These are phyloP conservation scores for Dinomys branickii DNA, from an alignment of 2,113 vertebrate genomes.

Conservation along the genomic window DNA sequence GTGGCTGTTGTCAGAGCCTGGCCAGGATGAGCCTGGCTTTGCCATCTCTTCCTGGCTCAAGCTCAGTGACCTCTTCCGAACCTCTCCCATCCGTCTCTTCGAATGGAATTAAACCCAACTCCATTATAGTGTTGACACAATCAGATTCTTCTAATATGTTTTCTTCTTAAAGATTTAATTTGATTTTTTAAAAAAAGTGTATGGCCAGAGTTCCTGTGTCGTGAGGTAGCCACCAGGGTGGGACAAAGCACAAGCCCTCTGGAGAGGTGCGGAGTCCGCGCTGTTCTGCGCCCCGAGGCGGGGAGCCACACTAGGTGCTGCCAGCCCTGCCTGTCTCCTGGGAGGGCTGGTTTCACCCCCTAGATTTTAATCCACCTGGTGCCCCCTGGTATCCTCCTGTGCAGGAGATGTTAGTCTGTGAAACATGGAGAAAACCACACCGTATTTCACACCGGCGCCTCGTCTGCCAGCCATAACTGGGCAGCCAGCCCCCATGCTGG, in stretches of 20 bases:
- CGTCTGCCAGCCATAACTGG: neutral
- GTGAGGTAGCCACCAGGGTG: conserved; percentile 44
- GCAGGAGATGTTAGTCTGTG: neutral
- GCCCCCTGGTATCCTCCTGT: neutral
- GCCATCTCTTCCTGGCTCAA: neutral
- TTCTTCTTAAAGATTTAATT: conserved; percentile 23
- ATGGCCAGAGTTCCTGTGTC: conserved; percentile 3
- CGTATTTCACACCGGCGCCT: neutral
- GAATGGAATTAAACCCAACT: conserved; percentile 62
- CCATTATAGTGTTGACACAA: conserved; percentile 41
- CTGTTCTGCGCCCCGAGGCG: neutral
- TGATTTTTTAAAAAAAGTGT: neutral
- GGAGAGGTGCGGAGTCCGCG: neutral
- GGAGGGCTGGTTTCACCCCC: neutral
- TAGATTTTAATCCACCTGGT: neutral
- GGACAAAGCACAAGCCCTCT: conserved; percentile 78
- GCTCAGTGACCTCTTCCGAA: neutral
- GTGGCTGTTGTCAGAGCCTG: conserved; percentile 26
- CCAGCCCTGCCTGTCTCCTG: neutral
- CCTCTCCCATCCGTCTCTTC: neutral
- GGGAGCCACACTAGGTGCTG: neutral
- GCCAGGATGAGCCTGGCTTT: conserved; percentile 56
- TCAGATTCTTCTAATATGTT: neutral
- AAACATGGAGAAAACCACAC: neutral
- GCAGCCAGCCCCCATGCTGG: conserved; percentile 54